Conservation (phyloP, 2,888 invertebrate genomes). For the Abrostola tripartita region DNA sequence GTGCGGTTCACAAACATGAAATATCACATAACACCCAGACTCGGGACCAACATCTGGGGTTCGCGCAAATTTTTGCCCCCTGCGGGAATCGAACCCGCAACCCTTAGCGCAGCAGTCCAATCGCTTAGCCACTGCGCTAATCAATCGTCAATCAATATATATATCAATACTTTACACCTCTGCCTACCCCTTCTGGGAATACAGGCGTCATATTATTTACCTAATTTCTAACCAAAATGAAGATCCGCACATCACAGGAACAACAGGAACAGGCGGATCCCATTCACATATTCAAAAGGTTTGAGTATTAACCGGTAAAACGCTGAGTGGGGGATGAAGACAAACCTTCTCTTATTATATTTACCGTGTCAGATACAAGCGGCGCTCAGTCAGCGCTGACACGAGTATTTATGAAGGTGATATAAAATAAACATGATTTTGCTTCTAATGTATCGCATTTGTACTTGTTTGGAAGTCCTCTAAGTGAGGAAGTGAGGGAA, state of each 20-base stretch:
- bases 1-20: too few species aligned
- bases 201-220: too few species aligned
- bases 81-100: too few species aligned
- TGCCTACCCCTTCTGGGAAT: too few species aligned
- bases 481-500: background rate
- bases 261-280: constrained; percentile 27
- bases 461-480: constrained; percentile 4
- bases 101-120: too few species aligned
- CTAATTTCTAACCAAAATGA: constrained; percentile 8
- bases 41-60: too few species aligned
- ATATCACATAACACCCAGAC: too few species aligned
- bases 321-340: constrained; percentile 53
- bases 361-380: constrained; percentile 39
- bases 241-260: constrained; percentile 16
- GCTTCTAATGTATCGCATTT: constrained; percentile 21
- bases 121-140: too few species aligned
- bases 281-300: constrained; percentile 37
- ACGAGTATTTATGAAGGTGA: constrained; percentile 38
- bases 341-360: constrained; percentile 49
- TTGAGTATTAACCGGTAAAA: constrained; percentile 43
- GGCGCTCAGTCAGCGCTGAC: constrained; percentile 41
- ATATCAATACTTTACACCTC: too few species aligned
- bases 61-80: too few species aligned
- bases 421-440: constrained; percentile 42
- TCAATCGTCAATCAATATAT: too few species aligned